Evolutionary conservation across 2,888 invertebrate genomes (phyloP).

Genomic region (Aphodius sticticus): DNA sequence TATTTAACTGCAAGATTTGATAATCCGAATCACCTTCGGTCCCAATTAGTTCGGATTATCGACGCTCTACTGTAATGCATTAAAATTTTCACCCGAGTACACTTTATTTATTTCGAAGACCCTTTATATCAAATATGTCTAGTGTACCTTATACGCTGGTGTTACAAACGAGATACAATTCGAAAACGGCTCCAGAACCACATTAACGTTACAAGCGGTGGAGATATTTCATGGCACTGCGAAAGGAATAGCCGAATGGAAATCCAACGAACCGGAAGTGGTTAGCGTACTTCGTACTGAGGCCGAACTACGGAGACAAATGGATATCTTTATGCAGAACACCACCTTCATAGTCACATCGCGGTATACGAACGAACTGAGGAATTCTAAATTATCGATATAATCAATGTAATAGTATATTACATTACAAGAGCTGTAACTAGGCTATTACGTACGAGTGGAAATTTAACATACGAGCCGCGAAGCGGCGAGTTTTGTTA

Average conservation of each 20-base stretch:
- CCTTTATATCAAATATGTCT: neutral
- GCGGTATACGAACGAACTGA: conserved; percentile 45
- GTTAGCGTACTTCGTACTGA: conserved; percentile 52
- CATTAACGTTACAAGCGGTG: conserved; percentile 71
- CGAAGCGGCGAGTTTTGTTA: too few relatives aligned
- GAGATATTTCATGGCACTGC: conserved; percentile 68
- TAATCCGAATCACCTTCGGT: too few relatives aligned
- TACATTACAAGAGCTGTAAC: too few relatives aligned
- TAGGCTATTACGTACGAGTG: too few relatives aligned
- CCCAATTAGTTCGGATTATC: too few relatives aligned
- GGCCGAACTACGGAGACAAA: conserved; percentile 57
- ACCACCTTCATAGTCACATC: conserved; percentile 63
- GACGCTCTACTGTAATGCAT: too few relatives aligned
- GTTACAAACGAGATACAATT: conserved; percentile 74
- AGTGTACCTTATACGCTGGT: conserved; percentile 56
- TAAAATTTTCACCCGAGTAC: too few relatives aligned
- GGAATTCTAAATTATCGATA: neutral
- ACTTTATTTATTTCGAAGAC: too few relatives aligned
- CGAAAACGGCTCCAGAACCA: conserved; percentile 69
- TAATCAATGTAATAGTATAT: too few relatives aligned
- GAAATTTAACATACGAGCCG: too few relatives aligned
- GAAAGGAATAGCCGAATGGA: conserved; percentile 65
- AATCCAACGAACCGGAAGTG: conserved; percentile 49
- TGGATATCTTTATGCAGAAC: conserved; percentile 63
- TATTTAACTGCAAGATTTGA: too few relatives aligned